phyloP scores from a whole-genome alignment of 2,113 vertebrate species.

The Martes martes region DNA sequence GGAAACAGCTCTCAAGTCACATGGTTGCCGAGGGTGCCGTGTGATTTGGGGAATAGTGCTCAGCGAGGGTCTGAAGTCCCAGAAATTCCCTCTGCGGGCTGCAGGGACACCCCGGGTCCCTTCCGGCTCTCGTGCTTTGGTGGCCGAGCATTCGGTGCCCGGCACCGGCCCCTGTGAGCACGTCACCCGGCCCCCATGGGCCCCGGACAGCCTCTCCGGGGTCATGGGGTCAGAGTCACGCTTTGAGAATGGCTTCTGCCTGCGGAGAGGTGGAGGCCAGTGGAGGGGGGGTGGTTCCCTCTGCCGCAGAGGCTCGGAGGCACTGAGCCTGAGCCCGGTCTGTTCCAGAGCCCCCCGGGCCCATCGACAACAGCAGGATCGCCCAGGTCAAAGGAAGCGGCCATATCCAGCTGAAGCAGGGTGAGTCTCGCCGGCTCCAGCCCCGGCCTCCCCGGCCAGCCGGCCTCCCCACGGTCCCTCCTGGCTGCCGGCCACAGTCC shows the following conservation, averaged over 20 bases:
- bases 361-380: conserved; percentile 98
- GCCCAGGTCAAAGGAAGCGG: conserved; percentile 91
- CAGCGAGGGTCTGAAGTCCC: background rate
- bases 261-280: accelerated
- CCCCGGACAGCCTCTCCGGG: background rate
- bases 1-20: background rate
- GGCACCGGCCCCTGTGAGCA: accelerated
- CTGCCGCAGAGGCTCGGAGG: background rate
- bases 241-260: background rate
- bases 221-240: no score
- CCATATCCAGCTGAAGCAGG: conserved; percentile 95
- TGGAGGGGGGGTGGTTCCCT: accelerated
- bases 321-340: accelerated
- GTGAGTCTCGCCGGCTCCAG: conserved; percentile 76
- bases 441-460: accelerated
- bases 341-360: conserved; percentile 92
- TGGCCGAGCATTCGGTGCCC: background rate
- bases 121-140: background rate
- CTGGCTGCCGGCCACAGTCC: background rate
- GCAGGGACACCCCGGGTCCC: accelerated
- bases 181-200: accelerated
- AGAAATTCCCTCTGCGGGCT: background rate
- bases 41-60: background rate
- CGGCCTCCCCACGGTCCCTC: background rate
- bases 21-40: accelerated